Evolutionary conservation across 2,797 vertebrate genomes (phyloP).

Genomic region (Petrocephalus sullivani): DNA sequence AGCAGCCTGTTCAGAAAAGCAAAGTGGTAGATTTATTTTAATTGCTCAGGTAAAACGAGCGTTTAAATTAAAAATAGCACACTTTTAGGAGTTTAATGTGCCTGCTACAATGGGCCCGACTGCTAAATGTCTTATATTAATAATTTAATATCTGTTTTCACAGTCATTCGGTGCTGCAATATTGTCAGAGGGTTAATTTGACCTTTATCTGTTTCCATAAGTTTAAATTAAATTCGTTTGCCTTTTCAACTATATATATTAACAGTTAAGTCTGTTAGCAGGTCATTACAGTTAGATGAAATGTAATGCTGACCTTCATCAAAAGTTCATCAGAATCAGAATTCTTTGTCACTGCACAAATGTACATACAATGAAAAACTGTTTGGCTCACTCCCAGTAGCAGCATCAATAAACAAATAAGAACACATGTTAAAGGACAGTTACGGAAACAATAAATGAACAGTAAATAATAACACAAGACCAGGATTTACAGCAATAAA

Average conservation of each 20-base stretch:
- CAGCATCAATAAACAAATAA: background rate
- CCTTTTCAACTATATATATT: background rate
- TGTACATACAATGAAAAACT: background rate
- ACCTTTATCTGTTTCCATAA: background rate
- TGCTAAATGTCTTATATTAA: background rate
- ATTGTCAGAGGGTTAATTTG: background rate
- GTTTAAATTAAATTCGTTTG: background rate
- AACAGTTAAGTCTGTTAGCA: background rate
- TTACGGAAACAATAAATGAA: background rate
- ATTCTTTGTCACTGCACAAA: background rate
- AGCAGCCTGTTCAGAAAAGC: background rate
- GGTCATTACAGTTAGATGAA: background rate
- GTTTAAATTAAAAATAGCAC: background rate
- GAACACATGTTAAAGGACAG: background rate
- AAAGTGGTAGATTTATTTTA: conserved; percentile 5
- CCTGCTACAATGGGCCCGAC: background rate
- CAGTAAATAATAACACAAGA: background rate
- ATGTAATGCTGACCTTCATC: background rate
- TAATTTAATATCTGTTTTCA: background rate
- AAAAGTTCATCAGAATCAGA: background rate
- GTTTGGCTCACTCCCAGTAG: background rate
- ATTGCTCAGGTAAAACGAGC: background rate
- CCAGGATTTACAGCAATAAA: background rate
- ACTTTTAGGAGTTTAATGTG: background rate
- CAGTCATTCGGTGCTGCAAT: background rate